These are phyloP conservation scores for Drosophila insularis DNA, from an alignment of 1,140 invertebrate genomes.

Conservation along the genomic window DNA sequence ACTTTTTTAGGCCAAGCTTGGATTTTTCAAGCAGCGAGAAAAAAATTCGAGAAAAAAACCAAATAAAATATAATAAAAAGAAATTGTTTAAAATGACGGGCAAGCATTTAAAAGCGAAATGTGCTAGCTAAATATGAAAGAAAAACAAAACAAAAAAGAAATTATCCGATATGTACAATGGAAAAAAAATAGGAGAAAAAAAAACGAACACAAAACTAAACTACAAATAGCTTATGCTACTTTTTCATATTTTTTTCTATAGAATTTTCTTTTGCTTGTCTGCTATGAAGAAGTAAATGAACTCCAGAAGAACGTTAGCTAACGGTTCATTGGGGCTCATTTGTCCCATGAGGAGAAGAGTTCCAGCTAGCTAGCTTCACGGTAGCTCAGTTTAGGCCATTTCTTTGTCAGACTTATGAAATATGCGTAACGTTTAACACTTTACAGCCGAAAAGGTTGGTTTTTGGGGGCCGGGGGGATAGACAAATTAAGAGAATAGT, in stretches of 20 bases:
- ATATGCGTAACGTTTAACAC: conserved; percentile 42
- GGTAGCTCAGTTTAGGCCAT: conserved; percentile 52
- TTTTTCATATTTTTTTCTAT: conserved; percentile 36
- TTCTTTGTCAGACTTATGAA: conserved; percentile 37
- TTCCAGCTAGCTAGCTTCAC: not conserved
- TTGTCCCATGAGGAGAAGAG: conserved; percentile 23
- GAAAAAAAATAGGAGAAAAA: conserved; percentile 17
- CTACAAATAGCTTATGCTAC: conserved; percentile 52
- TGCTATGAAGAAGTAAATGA: conserved; percentile 64
- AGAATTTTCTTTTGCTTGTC: conserved; percentile 56
- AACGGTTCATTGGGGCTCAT: conserved; percentile 71
- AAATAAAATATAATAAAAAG: conserved; percentile 4
- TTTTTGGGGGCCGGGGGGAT: conserved; percentile 1
- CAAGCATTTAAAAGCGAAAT: conserved; percentile 65
- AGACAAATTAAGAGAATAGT: conserved; percentile 32
- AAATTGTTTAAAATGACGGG: conserved; percentile 30
- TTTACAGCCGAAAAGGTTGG: conserved; percentile 26
- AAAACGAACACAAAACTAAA: conserved; percentile 47
- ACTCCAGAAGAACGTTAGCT: conserved; percentile 54
- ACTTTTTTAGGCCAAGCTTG: conserved; percentile 78
- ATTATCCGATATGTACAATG: conserved; percentile 13
- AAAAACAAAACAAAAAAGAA: conserved; percentile 22
- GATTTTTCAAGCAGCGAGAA: conserved; percentile 44
- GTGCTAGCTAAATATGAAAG: conserved; percentile 60
- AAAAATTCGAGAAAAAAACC: conserved; percentile 19